Evolutionary conservation across 2,797 vertebrate species (phyloP).

Genomic region (Lemur catta): DNA sequence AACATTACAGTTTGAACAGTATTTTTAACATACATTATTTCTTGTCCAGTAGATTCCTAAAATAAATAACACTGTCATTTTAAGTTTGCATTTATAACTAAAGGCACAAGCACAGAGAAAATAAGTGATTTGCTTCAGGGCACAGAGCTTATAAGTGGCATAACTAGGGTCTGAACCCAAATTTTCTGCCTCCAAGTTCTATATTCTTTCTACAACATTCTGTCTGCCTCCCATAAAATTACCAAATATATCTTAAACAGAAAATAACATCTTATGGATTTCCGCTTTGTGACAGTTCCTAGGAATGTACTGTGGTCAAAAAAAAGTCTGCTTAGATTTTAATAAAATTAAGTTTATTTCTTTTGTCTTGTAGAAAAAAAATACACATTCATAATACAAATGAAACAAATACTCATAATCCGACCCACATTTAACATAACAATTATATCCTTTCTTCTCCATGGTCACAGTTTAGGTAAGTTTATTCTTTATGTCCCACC

Average conservation of each 20-base stretch:
- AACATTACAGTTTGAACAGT: not conserved
- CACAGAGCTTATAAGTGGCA: not conserved
- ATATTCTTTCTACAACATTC: not conserved
- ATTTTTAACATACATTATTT: constrained; percentile 31
- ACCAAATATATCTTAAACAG: not conserved
- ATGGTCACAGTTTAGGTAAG: not conserved
- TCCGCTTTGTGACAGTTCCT: not conserved
- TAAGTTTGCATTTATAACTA: constrained; percentile 36
- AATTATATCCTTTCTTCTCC: not conserved
- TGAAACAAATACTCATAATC: not conserved
- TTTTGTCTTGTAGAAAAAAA: not conserved
- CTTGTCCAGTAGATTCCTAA: not conserved
- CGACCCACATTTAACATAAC: constrained; percentile 6
- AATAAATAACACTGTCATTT: not conserved
- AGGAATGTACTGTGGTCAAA: not conserved
- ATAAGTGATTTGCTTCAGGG: not conserved
- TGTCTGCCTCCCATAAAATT: not conserved
- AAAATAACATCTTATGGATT: constrained; percentile 15
- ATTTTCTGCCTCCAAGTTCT: constrained; percentile 27
- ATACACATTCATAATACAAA: not conserved
- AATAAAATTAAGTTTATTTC: constrained; percentile 34
- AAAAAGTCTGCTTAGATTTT: constrained; percentile 4
- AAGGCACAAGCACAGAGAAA: constrained; percentile 25
- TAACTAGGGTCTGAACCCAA: not conserved
- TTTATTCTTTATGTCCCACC: not conserved